Conservation (phyloP, 2,888 invertebrate genomes). For the Brachynemurus nebulosus region DNA sequence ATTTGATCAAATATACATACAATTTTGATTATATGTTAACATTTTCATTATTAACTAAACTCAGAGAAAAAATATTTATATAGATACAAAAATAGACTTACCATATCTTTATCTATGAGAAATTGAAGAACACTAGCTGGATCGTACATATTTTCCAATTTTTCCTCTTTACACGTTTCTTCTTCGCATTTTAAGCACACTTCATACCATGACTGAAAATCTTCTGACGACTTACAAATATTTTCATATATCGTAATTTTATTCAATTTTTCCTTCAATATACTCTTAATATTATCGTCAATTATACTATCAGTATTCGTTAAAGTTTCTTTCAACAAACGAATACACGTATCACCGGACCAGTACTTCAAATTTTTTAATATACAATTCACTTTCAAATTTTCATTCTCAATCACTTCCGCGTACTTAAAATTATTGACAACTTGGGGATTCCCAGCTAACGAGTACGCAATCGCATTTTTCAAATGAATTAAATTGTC, state of each 20-base stretch:
- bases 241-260: slow-evolving; percentile 49
- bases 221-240: slow-evolving; percentile 35
- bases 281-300: slow-evolving; percentile 23
- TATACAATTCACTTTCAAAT: slow-evolving; percentile 37
- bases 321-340: slow-evolving; percentile 36
- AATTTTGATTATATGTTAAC: background rate
- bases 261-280: slow-evolving; percentile 41
- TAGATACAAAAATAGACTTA: slow-evolving; percentile 20
- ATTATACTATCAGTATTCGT: slow-evolving; percentile 33
- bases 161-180: slow-evolving; percentile 38
- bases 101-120: slow-evolving; percentile 41
- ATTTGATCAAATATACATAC: too few relatives aligned
- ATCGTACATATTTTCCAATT: too few relatives aligned
- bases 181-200: slow-evolving; percentile 41
- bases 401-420: slow-evolving; percentile 36
- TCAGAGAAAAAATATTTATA: slow-evolving; percentile 20
- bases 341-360: slow-evolving; percentile 41
- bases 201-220: slow-evolving; percentile 43
- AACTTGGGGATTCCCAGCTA: slow-evolving; percentile 38
- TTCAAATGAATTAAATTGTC: slow-evolving; percentile 39
- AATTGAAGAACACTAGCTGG: slow-evolving; percentile 39
- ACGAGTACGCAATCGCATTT: slow-evolving; percentile 43
- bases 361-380: slow-evolving; percentile 39
- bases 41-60: slow-evolving; percentile 19
- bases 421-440: slow-evolving; percentile 37